Conservation (phyloP, 2,888 invertebrate species). For the Arctia plantaginis region DNA sequence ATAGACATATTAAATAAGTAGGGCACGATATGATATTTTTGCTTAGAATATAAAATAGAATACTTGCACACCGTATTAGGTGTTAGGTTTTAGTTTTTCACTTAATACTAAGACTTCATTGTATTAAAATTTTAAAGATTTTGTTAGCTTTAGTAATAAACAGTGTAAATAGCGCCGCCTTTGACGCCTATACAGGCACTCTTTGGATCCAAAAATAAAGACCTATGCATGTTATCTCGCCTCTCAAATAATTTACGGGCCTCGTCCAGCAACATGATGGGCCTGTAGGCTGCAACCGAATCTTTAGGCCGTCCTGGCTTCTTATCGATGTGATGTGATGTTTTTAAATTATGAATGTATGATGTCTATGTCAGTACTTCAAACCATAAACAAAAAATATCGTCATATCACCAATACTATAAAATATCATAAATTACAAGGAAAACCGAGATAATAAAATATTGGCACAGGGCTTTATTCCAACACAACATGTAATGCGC, state of each 20-base stretch:
- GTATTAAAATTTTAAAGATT: background rate
- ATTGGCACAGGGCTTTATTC: slow-evolving; percentile 33
- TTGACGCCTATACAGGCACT: background rate
- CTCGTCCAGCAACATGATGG: too few relatives aligned
- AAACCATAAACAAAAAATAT: background rate
- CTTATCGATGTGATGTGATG: too few relatives aligned
- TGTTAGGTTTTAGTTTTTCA: background rate
- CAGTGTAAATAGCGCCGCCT: too few relatives aligned
- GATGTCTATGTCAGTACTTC: too few relatives aligned
- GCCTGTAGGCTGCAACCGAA: too few relatives aligned
- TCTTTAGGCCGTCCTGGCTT: too few relatives aligned
- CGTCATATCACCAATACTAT: background rate
- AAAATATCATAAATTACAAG: slow-evolving; percentile 25
- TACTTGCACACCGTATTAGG: background rate
- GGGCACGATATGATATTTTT: background rate
- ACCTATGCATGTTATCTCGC: background rate
- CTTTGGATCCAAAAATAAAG: background rate
- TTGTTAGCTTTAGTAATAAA: too few relatives aligned
- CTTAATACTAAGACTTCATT: too few relatives aligned
- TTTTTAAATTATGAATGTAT: too few relatives aligned
- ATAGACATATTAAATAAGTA: background rate
- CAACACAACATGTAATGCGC: slow-evolving; percentile 53
- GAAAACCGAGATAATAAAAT: slow-evolving; percentile 33
- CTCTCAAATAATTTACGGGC: too few relatives aligned
- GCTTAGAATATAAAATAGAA: background rate